phyloP scores from a whole-genome alignment of 30 jellyfish, hydroid and myxozoan species.

The Sanderia malayensis region DNA sequence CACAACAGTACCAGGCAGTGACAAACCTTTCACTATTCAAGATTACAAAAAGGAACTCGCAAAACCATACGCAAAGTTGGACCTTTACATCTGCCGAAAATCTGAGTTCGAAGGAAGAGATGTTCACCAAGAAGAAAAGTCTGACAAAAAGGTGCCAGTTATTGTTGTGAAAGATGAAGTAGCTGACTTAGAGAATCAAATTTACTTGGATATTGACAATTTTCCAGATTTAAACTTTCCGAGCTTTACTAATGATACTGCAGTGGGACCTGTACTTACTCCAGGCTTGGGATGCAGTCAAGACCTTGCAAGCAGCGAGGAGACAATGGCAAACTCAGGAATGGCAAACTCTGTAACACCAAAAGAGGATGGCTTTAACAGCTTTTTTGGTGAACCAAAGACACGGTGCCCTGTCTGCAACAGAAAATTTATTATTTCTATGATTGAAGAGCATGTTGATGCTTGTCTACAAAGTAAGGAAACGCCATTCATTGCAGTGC shows the following conservation, averaged over 20 bases:
- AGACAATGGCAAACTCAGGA: background rate
- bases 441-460: constrained; percentile 22
- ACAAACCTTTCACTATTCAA: constrained; percentile 3
- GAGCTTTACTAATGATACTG: background rate
- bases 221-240: constrained; percentile 9
- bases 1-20: constrained; percentile 19
- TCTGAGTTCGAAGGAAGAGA: constrained; percentile 9
- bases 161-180: constrained; percentile 12
- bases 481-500: too few relatives aligned
- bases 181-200: background rate
- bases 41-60: constrained; percentile 21
- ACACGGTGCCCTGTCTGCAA: constrained; percentile 32
- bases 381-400: constrained; percentile 6
- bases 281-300: background rate
- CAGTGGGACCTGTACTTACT: constrained; percentile 6
- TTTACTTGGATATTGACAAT: background rate
- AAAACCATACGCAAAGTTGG: constrained; percentile 13
- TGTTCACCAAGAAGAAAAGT: constrained; percentile 10
- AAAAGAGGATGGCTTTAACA: constrained; percentile 1
- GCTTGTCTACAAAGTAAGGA: too few relatives aligned
- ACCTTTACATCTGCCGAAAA: constrained; percentile 15
- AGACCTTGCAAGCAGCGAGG: constrained; percentile 2
- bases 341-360: constrained; percentile 5
- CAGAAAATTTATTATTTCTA: background rate
- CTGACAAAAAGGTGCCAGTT: too few relatives aligned